Conservation (phyloP, 2,797 vertebrate species). For the Poecilia picta region DNA sequence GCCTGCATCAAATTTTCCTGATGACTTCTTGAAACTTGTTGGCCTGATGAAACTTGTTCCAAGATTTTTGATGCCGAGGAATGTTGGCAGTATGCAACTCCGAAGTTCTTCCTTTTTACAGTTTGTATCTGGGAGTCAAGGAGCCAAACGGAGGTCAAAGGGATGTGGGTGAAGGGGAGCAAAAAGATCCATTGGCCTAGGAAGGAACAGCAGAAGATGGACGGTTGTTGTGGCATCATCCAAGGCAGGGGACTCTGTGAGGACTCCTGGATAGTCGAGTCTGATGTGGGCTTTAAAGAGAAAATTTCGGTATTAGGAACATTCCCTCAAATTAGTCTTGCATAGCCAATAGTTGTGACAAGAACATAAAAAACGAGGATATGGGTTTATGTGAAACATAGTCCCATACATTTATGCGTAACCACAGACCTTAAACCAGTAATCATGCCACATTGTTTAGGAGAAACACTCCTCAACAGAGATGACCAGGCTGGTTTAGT, state of each 20-base stretch:
- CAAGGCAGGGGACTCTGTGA: constrained; percentile 45
- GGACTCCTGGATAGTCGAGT: constrained; percentile 34
- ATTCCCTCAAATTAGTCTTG: not conserved
- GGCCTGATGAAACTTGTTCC: constrained; percentile 62
- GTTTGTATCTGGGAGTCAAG: constrained; percentile 43
- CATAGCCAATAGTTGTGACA: not conserved
- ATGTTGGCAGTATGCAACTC: constrained; percentile 55
- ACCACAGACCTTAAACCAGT: not conserved
- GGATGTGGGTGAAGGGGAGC: constrained; percentile 25
- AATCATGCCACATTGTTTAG: constrained; percentile 2
- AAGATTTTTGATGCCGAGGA: constrained; percentile 53
- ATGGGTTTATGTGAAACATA: not conserved
- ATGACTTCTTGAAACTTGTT: constrained; percentile 42
- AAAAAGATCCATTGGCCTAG: constrained; percentile 33
- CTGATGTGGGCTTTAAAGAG: constrained; percentile 47
- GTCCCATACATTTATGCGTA: not conserved
- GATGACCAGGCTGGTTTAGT: not conserved
- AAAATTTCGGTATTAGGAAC: constrained; percentile 18
- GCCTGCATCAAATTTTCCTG: constrained; percentile 48
- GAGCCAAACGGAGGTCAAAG: constrained; percentile 31
- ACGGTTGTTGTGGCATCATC: constrained; percentile 46
- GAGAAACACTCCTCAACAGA: not conserved
- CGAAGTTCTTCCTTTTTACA: constrained; percentile 51
- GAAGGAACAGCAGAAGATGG: constrained; percentile 19
- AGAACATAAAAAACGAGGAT: not conserved